Evolutionary conservation across 2,888 invertebrate species (phyloP).

Genomic region (Horisme vitalbata): DNA sequence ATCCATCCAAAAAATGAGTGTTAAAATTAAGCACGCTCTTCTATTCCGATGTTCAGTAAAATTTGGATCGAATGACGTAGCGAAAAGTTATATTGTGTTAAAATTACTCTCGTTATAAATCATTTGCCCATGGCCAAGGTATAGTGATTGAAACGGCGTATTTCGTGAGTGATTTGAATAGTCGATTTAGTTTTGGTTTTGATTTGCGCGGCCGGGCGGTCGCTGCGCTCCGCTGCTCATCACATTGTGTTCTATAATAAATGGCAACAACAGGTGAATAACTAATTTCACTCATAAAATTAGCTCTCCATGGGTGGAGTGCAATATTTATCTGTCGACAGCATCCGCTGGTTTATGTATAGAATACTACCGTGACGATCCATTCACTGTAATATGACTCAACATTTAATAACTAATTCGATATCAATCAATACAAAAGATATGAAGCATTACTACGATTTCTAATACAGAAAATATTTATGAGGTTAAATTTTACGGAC

Average conservation of each 20-base stretch:
- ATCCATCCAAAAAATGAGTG: conserved; percentile 62
- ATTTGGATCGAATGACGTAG: conserved; percentile 51
- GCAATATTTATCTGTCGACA: conserved; percentile 74
- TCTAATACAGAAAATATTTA: no score
- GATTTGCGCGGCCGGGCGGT: conserved; percentile 58
- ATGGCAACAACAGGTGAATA: conserved; percentile 82
- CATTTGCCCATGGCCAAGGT: conserved; percentile 15
- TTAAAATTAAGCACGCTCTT: conserved; percentile 64
- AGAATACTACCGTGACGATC: conserved; percentile 57
- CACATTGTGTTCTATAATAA: conserved; percentile 77
- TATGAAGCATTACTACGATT: no score
- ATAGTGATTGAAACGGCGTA: conserved; percentile 23
- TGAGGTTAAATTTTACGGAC: conserved; percentile 7
- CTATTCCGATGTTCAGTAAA: conserved; percentile 44
- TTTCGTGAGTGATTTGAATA: conserved; percentile 43
- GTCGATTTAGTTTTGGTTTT: conserved; percentile 51
- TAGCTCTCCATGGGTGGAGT: conserved; percentile 78
- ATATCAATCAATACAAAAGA: conserved; percentile 20
- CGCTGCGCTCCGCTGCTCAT: conserved; percentile 62
- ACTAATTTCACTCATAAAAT: conserved; percentile 82
- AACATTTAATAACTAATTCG: conserved; percentile 24
- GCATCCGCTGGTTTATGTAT: conserved; percentile 64
- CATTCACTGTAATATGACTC: conserved; percentile 44
- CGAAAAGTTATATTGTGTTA: conserved; percentile 34
- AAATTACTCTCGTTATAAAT: conserved; percentile 32